These are phyloP conservation scores for Acestrorhynchus altus DNA, from an alignment of 2,797 vertebrate genomes.

Conservation along the genomic window DNA sequence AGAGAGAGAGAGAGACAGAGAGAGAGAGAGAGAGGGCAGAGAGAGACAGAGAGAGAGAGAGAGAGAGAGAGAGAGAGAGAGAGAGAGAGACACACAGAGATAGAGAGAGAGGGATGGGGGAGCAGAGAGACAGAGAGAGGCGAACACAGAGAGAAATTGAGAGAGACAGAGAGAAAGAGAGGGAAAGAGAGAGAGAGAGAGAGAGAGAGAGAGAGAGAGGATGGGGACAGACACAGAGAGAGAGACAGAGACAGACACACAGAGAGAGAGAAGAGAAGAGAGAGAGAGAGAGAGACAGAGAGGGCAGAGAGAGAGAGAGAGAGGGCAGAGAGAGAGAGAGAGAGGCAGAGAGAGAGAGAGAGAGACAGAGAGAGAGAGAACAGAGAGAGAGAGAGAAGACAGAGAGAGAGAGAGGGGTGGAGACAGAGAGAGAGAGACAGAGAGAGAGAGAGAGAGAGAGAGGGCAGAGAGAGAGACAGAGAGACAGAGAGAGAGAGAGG, in stretches of 20 bases:
- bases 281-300: not conserved
- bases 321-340: not conserved
- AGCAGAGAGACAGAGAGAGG: not conserved
- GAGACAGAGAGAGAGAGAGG: not conserved
- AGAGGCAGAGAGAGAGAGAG: not conserved
- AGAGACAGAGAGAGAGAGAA: too few species aligned
- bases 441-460: too few species aligned
- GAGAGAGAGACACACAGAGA: not conserved
- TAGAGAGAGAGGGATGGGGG: too few species aligned
- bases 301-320: not conserved
- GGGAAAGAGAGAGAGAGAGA: not conserved
- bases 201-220: slow-evolving; percentile 1
- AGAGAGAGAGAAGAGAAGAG: not conserved
- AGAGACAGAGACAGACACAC: not conserved
- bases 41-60: not conserved
- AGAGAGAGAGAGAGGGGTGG: not conserved
- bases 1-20: not conserved
- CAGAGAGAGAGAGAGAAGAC: not conserved
- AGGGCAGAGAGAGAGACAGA: too few species aligned
- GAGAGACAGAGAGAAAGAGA: not conserved
- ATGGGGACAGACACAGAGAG: too few species aligned
- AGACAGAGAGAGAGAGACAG: too few species aligned
- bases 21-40: not conserved
- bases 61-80: not conserved
- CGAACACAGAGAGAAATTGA: not conserved